Evolutionary conservation across 2,113 vertebrate species (phyloP), one percentile per base, ranked within the genome.

Genomic region (Lepus americanus): DNA sequence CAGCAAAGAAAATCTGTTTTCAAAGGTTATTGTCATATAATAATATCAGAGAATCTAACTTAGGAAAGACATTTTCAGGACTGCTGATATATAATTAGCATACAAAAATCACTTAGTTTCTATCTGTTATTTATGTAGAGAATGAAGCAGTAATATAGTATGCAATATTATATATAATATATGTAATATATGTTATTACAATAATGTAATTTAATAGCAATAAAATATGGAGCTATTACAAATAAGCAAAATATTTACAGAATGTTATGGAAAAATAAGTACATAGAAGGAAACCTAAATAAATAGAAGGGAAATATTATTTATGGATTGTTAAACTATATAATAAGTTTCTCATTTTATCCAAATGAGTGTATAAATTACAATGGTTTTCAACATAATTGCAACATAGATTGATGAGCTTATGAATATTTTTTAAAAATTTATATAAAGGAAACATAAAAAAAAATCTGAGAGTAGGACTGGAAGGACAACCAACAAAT

Each of bases 261-360:
- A 91, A 86, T 63, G 6, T 77, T 70, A 64, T 29, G 9, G 23
- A 82, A 39, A 85, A 86, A 82, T 20, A 92, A 39, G 51, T 2
- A 67, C 64, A 44, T 44, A 72, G 67, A 63, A 67, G 31, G 6
- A 84, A 95, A 80, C 1, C n/a, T 61, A 29, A 87, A 87, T 64
- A 94, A 77, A 78, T 44, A 63, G 67, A 69, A 12, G 23, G 31
- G 44, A 95, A 85, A 63, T 67, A 72, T 29, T 80, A 0, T 36
- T 92, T 36, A 53, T 44, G 44, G 19, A 78, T 23, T 69, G 4
- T 44, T 7, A 44, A 44, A 44, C 44, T 72, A 53, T 55, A 79
- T 83, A 92, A 81, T 67, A 79, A 94, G 49, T 17, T 85, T 87
- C 49, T 70, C 4, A 64, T 83, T 86, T 87, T 49, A 82, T 51